Evolutionary conservation across 2,888 invertebrate genomes (phyloP).

Genomic region (Drosophila prolongata): DNA sequence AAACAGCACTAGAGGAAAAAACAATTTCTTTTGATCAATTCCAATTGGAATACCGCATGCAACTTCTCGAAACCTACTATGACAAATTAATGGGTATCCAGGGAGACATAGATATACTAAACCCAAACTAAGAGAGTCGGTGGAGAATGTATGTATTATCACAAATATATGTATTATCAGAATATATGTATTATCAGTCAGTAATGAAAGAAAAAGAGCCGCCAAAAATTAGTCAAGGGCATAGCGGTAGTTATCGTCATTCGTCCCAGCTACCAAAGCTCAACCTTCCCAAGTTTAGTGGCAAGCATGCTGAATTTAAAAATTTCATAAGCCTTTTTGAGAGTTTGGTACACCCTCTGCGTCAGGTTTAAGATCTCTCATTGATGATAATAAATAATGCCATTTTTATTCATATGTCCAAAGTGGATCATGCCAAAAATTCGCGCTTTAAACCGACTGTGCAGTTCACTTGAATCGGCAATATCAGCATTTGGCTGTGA

Average conservation of each 20-base stretch:
- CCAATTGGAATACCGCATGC: background rate
- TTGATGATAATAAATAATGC: background rate
- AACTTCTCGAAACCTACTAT: too few species aligned
- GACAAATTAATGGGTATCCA: too few species aligned
- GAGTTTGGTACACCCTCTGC: conserved; percentile 1
- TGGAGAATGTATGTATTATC: too few species aligned
- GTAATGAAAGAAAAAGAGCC: too few species aligned
- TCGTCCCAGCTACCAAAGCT: background rate
- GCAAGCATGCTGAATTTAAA: background rate
- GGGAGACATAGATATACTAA: too few species aligned
- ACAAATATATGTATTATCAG: too few species aligned
- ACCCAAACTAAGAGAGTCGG: too few species aligned
- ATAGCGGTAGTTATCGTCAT: background rate
- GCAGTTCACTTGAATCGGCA: background rate
- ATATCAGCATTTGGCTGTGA: background rate
- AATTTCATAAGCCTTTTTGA: background rate
- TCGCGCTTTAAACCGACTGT: background rate
- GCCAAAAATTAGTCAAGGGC: background rate
- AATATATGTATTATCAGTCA: too few species aligned
- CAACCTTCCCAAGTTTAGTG: background rate
- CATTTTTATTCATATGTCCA: background rate
- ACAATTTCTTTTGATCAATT: background rate
- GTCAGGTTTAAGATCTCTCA: background rate
- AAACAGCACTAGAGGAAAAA: background rate
- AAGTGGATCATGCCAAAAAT: too few species aligned